Evolutionary conservation across 2,888 invertebrate species (phyloP).

Genomic region (Nephrotoma appendiculata): DNA sequence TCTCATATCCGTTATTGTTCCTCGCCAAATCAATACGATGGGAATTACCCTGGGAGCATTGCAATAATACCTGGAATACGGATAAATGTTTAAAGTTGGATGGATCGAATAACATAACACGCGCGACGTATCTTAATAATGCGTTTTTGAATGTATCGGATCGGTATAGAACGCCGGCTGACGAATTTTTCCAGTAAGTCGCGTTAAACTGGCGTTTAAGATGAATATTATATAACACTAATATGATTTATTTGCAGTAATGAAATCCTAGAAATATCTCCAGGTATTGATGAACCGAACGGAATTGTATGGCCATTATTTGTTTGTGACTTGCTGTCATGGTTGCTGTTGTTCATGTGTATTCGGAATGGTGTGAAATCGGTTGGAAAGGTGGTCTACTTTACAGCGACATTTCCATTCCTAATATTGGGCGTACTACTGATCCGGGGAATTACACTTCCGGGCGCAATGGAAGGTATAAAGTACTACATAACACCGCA

Average conservation of each 20-base stretch:
- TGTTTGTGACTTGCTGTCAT: constrained; percentile 55
- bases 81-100: constrained; percentile 43
- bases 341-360: constrained; percentile 71
- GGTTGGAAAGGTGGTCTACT: constrained; percentile 53
- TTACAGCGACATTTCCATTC: constrained; percentile 76
- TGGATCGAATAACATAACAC: neutral
- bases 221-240: neutral
- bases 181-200: constrained; percentile 71
- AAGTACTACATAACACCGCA: constrained; percentile 64
- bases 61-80: constrained; percentile 73
- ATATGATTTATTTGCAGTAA: constrained; percentile 40
- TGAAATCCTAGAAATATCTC: constrained; percentile 61
- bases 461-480: constrained; percentile 64
- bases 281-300: constrained; percentile 58
- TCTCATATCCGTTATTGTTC: constrained; percentile 74
- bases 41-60: constrained; percentile 62
- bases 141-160: constrained; percentile 15
- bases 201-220: no score
- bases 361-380: constrained; percentile 78
- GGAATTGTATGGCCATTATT: constrained; percentile 69
- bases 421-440: constrained; percentile 55
- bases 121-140: neutral
- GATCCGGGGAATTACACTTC: constrained; percentile 62
- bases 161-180: constrained; percentile 48
- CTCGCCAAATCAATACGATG: constrained; percentile 48